Conservation (phyloP, 2,113 vertebrate species). For the Oreotragus oreotragus region DNA sequence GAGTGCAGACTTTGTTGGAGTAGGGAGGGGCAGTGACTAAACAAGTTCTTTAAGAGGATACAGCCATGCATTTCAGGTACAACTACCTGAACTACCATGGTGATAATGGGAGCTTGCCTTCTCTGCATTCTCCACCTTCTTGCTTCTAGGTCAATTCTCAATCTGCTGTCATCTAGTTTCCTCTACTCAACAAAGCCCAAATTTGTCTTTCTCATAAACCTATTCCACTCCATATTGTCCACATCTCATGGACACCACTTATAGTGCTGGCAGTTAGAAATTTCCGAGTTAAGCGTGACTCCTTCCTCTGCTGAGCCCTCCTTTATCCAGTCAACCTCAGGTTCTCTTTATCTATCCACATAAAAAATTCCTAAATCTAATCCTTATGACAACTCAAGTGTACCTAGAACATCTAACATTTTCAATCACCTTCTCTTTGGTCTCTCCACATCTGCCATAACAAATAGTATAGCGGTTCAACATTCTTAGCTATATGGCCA, state of each 20-base stretch:
- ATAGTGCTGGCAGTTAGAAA: not conserved
- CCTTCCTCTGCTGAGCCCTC: not conserved
- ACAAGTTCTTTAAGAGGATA: not conserved
- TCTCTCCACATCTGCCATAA: not conserved
- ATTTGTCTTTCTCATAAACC: not conserved
- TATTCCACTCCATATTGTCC: not conserved
- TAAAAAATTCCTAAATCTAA: not conserved
- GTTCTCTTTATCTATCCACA: not conserved
- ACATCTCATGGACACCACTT: not conserved
- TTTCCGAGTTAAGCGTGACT: not conserved
- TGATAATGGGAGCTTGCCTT: not conserved
- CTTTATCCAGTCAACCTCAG: not conserved
- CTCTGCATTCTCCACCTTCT: not conserved
- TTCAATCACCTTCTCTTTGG: not conserved
- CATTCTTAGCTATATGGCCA: not conserved
- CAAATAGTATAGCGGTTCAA: not conserved
- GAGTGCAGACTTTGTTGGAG: not conserved
- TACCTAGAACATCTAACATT: not conserved
- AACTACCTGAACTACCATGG: not conserved
- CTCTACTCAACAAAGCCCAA: not conserved
- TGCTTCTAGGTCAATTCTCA: not conserved
- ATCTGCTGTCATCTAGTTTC: not conserved
- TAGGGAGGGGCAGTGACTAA: not conserved
- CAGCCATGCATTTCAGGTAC: not conserved
- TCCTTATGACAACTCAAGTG: not conserved